Evolutionary conservation across 2,797 vertebrate species (phyloP).

Genomic region (Enteromius afrohamiltoni): DNA sequence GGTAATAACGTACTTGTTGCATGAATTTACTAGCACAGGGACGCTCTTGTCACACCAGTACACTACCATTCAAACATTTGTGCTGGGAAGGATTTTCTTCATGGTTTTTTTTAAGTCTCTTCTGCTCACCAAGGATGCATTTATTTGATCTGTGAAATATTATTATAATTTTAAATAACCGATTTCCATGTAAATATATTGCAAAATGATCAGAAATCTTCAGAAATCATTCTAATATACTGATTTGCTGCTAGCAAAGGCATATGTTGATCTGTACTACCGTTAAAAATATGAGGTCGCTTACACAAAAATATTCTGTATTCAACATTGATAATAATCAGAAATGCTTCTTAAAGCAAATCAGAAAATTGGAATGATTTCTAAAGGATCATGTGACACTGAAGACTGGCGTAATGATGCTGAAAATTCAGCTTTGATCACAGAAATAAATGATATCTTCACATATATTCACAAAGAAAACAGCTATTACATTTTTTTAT

Average conservation of each 20-base stretch:
- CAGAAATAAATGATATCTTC: background rate
- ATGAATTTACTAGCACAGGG: conserved; percentile 11
- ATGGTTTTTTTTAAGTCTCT: background rate
- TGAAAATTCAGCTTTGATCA: background rate
- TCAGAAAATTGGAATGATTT: background rate
- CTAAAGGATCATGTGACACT: background rate
- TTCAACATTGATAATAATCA: background rate
- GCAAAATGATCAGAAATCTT: background rate
- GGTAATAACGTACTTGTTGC: background rate
- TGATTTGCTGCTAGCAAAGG: background rate
- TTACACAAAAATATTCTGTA: background rate
- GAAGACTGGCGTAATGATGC: background rate
- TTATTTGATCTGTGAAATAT: background rate
- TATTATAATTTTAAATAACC: background rate
- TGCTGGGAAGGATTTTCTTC: background rate
- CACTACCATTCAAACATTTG: background rate
- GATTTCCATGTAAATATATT: background rate
- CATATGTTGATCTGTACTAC: background rate
- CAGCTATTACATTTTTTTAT: background rate
- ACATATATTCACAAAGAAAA: background rate
- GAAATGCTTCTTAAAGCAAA: no score
- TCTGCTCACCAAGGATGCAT: background rate
- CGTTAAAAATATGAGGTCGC: background rate
- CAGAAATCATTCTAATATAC: background rate
- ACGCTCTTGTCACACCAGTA: background rate